These are phyloP conservation scores for Pseudomyrmex gracilis DNA, from an alignment of 1,140 invertebrate species.

Conservation along the genomic window DNA sequence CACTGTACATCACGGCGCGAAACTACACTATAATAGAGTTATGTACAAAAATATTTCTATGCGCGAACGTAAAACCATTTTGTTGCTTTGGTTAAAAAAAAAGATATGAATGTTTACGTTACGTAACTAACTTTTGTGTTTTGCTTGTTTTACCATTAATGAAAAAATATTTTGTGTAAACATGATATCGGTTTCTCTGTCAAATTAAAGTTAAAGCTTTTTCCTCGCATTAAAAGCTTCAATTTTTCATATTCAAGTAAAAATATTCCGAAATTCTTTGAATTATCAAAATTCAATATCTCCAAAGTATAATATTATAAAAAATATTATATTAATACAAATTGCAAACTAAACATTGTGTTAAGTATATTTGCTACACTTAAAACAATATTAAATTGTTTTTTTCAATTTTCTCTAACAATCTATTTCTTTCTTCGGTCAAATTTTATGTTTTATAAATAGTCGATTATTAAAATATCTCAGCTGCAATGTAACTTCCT, in stretches of 20 bases:
- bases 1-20: neutral
- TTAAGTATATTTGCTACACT: too few relatives aligned
- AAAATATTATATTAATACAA: too few relatives aligned
- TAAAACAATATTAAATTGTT: too few relatives aligned
- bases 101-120: neutral
- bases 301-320: too few relatives aligned
- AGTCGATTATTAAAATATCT: too few relatives aligned
- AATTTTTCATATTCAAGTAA: neutral
- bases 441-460: too few relatives aligned
- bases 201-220: neutral
- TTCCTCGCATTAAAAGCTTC: neutral
- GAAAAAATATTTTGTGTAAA: constrained; percentile 3
- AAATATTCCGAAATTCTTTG: neutral
- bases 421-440: too few relatives aligned
- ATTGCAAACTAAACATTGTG: too few relatives aligned
- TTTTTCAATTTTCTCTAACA: too few relatives aligned
- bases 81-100: neutral
- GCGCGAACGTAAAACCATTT: neutral
- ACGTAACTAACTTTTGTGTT: neutral
- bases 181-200: neutral
- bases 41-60: neutral
- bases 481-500: neutral
- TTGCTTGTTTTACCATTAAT: neutral
- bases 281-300: neutral
- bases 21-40: neutral